phyloP scores from a whole-genome alignment of 2,888 invertebrate species.

The Drosophila rellima region DNA sequence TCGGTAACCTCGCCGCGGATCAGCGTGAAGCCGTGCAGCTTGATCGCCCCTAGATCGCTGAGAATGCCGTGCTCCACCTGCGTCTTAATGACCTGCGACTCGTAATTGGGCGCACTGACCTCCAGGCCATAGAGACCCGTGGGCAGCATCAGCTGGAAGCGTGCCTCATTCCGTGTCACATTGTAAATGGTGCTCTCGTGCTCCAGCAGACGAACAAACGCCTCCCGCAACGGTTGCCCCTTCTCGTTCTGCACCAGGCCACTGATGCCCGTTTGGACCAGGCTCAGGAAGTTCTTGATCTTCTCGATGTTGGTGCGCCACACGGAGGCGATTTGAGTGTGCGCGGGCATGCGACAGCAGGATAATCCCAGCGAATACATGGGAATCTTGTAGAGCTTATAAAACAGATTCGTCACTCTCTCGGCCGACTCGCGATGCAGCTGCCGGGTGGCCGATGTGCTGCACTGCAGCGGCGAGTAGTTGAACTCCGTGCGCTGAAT shows the following conservation, averaged over 20 bases:
- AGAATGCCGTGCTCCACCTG: constrained; percentile 63
- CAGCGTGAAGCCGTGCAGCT: constrained; percentile 59
- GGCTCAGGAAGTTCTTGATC: constrained; percentile 88
- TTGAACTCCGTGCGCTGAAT: constrained; percentile 82
- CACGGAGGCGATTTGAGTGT: constrained; percentile 89
- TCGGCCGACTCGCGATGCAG: constrained; percentile 84
- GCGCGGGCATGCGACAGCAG: constrained; percentile 93
- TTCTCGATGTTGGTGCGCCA: constrained; percentile 90
- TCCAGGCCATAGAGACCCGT: constrained; percentile 89
- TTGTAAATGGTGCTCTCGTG: constrained; percentile 86
- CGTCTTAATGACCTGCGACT: constrained; percentile 86
- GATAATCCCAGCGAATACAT: constrained; percentile 91
- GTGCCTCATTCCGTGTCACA: constrained; percentile 90
- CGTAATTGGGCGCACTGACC: constrained; percentile 88
- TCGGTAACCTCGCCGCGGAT: constrained; percentile 73
- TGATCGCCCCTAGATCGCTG: constrained; percentile 72
- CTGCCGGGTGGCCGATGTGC: constrained; percentile 68
- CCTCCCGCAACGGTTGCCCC: constrained; percentile 90
- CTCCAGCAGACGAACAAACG: constrained; percentile 89
- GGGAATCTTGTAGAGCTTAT: constrained; percentile 88
- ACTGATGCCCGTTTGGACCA: constrained; percentile 89
- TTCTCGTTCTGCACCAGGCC: constrained; percentile 90
- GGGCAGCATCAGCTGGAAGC: constrained; percentile 90
- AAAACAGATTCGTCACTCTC: constrained; percentile 88
- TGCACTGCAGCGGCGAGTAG: constrained; percentile 77